Percentiles rank a stretch among this genome's conserved stretches.
Conservation (phyloP, 1,140 invertebrate genomes). For the Microvelia longipes region DNA sequence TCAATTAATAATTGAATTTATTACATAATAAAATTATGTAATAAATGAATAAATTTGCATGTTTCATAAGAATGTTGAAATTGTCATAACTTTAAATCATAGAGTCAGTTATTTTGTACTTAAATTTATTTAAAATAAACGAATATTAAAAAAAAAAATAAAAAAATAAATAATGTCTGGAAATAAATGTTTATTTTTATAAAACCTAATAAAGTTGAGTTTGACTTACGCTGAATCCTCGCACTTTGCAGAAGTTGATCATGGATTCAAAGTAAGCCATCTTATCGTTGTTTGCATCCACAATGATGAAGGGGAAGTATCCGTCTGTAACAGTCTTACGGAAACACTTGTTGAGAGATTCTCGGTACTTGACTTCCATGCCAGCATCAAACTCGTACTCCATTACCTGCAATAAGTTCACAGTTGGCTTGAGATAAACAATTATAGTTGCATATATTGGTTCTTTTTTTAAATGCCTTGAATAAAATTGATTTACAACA, state of each 20-base stretch:
- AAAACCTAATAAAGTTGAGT: too few species aligned
- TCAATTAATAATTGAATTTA: too few species aligned
- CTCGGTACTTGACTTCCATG: conserved; percentile 65
- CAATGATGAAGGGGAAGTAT: conserved; percentile 83
- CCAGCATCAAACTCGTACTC: conserved; percentile 81
- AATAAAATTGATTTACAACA: background rate
- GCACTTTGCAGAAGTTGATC: conserved; percentile 70
- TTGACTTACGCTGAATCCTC: conserved; percentile 74
- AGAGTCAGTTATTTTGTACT: too few species aligned
- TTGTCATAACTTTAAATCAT: too few species aligned
- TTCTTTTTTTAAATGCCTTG: background rate
- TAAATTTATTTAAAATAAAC: too few species aligned
- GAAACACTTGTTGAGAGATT: conserved; percentile 74
- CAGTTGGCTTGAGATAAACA: conserved; percentile 2
- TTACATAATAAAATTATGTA: too few species aligned
- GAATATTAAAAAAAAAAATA: too few species aligned
- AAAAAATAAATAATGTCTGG: too few species aligned
- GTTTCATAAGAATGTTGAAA: too few species aligned
- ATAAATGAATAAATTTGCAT: too few species aligned
- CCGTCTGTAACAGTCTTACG: conserved; percentile 83
- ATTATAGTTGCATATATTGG: too few species aligned
- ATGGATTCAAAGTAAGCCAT: conserved; percentile 71
- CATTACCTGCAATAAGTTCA: conserved; percentile 48
- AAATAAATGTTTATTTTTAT: too few species aligned
- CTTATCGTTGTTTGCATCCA: conserved; percentile 74